Evolutionary conservation across 2,113 vertebrate species (phyloP).

Genomic region (Pimephales promelas): DNA sequence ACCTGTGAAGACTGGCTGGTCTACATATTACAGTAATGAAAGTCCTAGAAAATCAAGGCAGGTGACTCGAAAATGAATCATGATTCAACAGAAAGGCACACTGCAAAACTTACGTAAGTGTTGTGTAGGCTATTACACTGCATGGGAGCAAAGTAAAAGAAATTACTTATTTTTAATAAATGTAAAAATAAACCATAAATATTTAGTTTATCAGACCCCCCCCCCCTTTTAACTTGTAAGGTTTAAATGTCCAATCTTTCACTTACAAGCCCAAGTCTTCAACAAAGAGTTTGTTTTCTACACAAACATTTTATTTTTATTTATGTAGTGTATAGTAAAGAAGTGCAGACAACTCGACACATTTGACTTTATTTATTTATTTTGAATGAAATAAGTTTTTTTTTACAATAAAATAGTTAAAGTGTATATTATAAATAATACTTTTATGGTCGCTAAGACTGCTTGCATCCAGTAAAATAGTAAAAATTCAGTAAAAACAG

Average conservation of each 20-base stretch:
- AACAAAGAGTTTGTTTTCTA: background rate
- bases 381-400: no score
- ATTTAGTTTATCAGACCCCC: background rate
- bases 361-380: no score
- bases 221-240: background rate
- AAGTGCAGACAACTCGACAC: background rate
- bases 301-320: background rate
- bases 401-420: background rate
- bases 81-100: background rate
- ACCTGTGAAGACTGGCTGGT: no score
- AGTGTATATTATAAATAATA: background rate
- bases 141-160: background rate
- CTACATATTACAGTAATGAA: background rate
- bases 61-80: background rate
- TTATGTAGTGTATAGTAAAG: background rate
- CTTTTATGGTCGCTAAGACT: background rate
- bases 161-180: background rate
- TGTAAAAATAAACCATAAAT: background rate
- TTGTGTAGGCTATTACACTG: background rate
- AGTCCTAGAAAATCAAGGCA: background rate
- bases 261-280: background rate
- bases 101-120: background rate
- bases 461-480: background rate
- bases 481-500: background rate
- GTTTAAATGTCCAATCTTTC: background rate